Base-by-base conservation (phyloP, 2,113 vertebrate species). In the Pseudorhombus dupliciocellatus region DNA sequence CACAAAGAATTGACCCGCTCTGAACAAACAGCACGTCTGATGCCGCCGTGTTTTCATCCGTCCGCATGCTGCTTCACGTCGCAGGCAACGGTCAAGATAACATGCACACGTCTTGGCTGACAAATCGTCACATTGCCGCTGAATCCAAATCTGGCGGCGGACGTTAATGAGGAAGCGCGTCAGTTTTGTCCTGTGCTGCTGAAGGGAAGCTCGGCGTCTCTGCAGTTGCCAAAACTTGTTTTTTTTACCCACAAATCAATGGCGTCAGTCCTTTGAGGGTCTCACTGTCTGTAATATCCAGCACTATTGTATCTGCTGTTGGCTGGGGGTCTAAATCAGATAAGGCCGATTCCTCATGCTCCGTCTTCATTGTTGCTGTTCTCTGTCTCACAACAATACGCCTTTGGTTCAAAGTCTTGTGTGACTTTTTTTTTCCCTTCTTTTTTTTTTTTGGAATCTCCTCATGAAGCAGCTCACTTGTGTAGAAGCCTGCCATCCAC, bases 81-180 rank as follows among this genome's bases (percentile, higher is more conserved):
- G 52, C 2, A 0, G 21, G 24, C 62, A 63, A n/a, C 31, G 73
- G 31, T 46, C 34, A 9, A 62, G 73, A 73, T 79, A 77, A 70
- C 34, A 20, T 59, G 67, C 78, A 66, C 53, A 67, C 68, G 61
- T 81, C 53, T 57, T 46, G 10, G 37, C 63, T 67, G 75, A 40
- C 52, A 42, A 30, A 28, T 25, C 21, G 22, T 44, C 59, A 7
- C 65, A 25, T 70, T 67, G n/a, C 16, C 18, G 57, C 20, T 18
- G 30, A 73, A 56, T 73, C 60, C 65, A 56, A 73, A 68, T 21
- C 69, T 55, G 62, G 3, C 51, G 30, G 54, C 66, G 66, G 65
- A 37, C 46, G 31, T 58, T 67, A 82, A 80, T 70, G 64, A 78
- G 70, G 75, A 40, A 54, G 52, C 62, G 42, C 76, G 48, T 75